Conservation (phyloP, 92 coral and sea anemone genomes). For the Actinostola sp. region DNA sequence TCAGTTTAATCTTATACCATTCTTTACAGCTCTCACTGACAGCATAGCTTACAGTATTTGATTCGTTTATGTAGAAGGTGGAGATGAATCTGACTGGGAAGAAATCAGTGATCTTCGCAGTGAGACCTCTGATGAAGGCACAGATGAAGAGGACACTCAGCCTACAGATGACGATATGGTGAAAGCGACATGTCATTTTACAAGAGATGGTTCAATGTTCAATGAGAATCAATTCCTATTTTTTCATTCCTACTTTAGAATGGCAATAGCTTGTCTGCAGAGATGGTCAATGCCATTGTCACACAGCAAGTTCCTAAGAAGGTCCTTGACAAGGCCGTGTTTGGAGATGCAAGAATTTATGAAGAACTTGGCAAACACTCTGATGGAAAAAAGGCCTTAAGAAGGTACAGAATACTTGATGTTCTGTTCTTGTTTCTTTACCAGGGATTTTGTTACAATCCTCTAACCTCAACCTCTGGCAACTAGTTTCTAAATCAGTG, state of each 20-base stretch:
- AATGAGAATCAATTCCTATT: too few relatives aligned
- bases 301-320: constrained; percentile 78
- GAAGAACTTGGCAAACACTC: constrained; percentile 59
- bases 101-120: constrained; percentile 63
- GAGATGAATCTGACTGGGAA: constrained; percentile 83
- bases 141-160: constrained; percentile 58
- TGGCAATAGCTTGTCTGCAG: constrained; percentile 74
- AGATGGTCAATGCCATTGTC: constrained; percentile 82
- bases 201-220: too few relatives aligned
- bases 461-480: too few relatives aligned
- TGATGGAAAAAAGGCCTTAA: constrained; percentile 64
- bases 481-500: too few relatives aligned
- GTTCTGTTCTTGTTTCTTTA: too few relatives aligned
- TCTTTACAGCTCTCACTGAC: background rate
- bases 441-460: too few relatives aligned
- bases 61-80: constrained; percentile 30
- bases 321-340: constrained; percentile 49
- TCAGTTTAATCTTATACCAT: too few relatives aligned
- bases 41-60: background rate
- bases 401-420: too few relatives aligned
- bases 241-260: constrained; percentile 30
- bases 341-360: constrained; percentile 68
- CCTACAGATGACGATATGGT: constrained; percentile 74
- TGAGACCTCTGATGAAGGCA: constrained; percentile 71
- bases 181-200: too few relatives aligned